Percentiles rank a stretch among this genome's conserved stretches.
Conservation (phyloP, 2,888 invertebrate species). For the Trissoscelio sp. region DNA sequence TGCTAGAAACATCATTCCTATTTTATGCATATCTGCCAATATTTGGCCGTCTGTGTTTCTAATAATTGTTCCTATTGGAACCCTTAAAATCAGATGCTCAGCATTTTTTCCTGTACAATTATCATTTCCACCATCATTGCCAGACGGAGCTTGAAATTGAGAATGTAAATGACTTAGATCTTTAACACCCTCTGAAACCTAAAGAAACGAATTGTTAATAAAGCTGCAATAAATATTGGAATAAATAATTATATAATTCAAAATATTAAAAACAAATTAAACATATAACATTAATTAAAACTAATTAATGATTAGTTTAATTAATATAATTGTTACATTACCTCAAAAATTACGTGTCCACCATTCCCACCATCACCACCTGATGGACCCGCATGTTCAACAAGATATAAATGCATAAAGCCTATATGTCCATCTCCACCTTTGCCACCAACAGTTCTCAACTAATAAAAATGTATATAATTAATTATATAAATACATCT, state of each 20-base stretch:
- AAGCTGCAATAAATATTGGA: too few relatives aligned
- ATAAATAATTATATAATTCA: too few relatives aligned
- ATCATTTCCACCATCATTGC: conserved; percentile 89
- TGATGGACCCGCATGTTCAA: conserved; percentile 96
- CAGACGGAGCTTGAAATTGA: conserved; percentile 87
- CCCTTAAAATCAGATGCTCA: conserved; percentile 88
- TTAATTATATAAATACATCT: conserved; percentile 8
- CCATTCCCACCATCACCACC: conserved; percentile 99
- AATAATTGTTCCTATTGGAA: conserved; percentile 93
- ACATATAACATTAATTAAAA: too few relatives aligned
- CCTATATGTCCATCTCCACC: conserved; percentile 97
- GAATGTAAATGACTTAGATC: conserved; percentile 88
- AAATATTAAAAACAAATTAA: too few relatives aligned
- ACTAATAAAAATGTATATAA: conserved; percentile 74
- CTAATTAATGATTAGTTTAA: too few relatives aligned
- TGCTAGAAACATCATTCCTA: conserved; percentile 93
- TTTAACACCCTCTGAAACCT: conserved; percentile 87
- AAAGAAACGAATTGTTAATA: too few relatives aligned
- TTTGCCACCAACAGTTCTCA: conserved; percentile 90
- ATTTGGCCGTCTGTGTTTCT: conserved; percentile 85
- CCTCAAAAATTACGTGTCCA: conserved; percentile 94
- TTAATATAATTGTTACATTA: too few relatives aligned
- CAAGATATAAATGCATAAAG: conserved; percentile 91
- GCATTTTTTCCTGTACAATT: conserved; percentile 94
- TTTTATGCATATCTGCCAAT: conserved; percentile 88